Conservation (phyloP, 2,113 vertebrate genomes). For the Tamias sibiricus region DNA sequence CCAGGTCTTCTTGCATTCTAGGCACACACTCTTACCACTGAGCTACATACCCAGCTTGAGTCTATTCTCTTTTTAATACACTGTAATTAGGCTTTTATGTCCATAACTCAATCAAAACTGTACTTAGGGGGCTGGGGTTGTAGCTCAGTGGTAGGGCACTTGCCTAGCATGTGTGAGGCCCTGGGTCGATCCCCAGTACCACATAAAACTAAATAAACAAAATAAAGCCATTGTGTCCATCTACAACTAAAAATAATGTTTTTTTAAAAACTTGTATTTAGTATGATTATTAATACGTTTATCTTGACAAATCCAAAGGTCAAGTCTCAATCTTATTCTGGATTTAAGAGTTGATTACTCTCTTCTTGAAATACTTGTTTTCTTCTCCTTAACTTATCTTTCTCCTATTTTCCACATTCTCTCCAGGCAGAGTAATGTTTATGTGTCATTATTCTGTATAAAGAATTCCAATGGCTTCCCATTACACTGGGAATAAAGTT, state of each 20-base stretch:
- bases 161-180: too few species aligned
- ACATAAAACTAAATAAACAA: too few species aligned
- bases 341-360: background rate
- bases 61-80: background rate
- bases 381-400: background rate
- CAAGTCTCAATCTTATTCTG: slow-evolving; percentile 1
- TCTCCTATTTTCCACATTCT: background rate
- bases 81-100: slow-evolving; percentile 16
- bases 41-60: background rate
- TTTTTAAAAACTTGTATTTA: too few species aligned
- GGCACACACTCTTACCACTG: background rate
- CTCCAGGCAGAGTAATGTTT: background rate
- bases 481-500: slow-evolving; percentile 40
- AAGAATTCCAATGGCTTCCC: background rate
- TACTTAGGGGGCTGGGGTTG: too few species aligned
- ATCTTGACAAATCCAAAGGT: slow-evolving; percentile 12
- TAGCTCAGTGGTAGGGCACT: too few species aligned
- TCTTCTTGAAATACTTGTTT: slow-evolving; percentile 24
- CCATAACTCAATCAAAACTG: background rate
- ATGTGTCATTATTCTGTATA: background rate
- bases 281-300: background rate
- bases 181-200: too few species aligned
- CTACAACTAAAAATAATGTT: too few species aligned
- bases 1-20: too few species aligned
- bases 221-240: too few species aligned